Conservation (phyloP, 2,888 invertebrate species). For the Morinoia aosen region DNA sequence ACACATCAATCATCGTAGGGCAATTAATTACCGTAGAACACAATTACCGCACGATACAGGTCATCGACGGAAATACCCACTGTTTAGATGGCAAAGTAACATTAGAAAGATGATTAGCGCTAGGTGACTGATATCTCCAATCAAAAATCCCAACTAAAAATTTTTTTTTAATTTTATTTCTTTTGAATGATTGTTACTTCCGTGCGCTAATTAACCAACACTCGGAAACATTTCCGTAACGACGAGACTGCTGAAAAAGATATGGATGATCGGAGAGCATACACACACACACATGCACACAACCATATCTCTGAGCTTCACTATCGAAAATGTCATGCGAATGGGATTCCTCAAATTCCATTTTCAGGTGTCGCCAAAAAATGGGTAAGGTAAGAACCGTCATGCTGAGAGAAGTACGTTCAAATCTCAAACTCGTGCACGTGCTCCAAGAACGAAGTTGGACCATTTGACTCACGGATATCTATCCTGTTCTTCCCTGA, state of each 20-base stretch:
- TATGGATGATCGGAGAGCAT: neutral
- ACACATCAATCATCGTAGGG: too few species aligned
- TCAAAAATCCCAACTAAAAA: neutral
- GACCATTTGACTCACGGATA: conserved; percentile 33
- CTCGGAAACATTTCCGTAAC: neutral
- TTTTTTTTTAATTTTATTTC: neutral
- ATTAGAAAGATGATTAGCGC: neutral
- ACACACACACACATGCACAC: neutral
- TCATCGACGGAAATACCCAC: too few species aligned
- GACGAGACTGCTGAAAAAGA: neutral
- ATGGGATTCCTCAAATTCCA: neutral
- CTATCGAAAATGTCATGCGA: neutral
- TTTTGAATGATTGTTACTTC: neutral
- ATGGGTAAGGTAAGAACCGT: neutral
- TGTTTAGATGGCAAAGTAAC: too few species aligned
- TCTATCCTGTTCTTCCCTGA: conserved; percentile 23
- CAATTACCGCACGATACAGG: too few species aligned
- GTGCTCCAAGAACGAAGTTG: neutral
- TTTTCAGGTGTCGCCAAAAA: neutral
- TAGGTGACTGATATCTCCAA: neutral
- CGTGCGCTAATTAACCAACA: neutral
- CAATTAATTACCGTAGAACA: too few species aligned
- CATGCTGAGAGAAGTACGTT: neutral
- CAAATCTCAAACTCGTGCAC: neutral
- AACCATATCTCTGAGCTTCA: neutral